Evolutionary conservation across 2,888 invertebrate genomes (phyloP).

Genomic region (Ennomos erosarius): DNA sequence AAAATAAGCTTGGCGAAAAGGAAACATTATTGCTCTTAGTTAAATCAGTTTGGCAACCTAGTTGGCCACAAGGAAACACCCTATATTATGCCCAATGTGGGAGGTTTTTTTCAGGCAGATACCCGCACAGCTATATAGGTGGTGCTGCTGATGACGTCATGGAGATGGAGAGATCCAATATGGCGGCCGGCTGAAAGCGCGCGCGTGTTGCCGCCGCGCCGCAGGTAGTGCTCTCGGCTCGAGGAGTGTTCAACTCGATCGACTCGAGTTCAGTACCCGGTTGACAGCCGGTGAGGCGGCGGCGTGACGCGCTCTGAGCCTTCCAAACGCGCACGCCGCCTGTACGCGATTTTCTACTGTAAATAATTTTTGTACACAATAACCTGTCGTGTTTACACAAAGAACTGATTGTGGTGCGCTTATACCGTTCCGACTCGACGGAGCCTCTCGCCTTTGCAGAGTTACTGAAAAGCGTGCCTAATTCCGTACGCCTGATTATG

Average conservation of each 20-base stretch:
- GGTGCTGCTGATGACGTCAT: slow-evolving; percentile 70
- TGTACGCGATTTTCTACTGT: slow-evolving; percentile 77
- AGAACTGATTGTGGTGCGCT: slow-evolving; percentile 51
- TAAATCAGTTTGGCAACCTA: too few relatives aligned
- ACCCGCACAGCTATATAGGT: slow-evolving; percentile 30
- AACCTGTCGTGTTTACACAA: slow-evolving; percentile 52
- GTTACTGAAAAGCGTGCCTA: slow-evolving; percentile 47
- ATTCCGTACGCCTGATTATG: slow-evolving; percentile 64
- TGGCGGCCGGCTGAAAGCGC: slow-evolving; percentile 70
- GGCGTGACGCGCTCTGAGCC: slow-evolving; percentile 63
- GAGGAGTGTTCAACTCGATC: slow-evolving; percentile 63
- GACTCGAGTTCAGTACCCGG: slow-evolving; percentile 82
- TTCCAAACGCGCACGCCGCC: slow-evolving; percentile 76
- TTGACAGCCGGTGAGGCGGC: slow-evolving; percentile 83
- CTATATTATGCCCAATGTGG: slow-evolving; percentile 19
- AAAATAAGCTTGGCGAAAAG: too few relatives aligned
- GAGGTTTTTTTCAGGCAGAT: slow-evolving; percentile 22
- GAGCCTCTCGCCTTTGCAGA: slow-evolving; percentile 42
- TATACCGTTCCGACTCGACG: slow-evolving; percentile 25
- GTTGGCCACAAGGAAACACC: too few relatives aligned
- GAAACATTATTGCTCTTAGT: too few relatives aligned
- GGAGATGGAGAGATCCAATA: slow-evolving; percentile 64
- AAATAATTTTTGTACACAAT: slow-evolving; percentile 73
- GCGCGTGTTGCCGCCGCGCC: slow-evolving; percentile 62
- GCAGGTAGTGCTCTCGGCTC: slow-evolving; percentile 58